Evolutionary conservation across 2,888 invertebrate species (phyloP), one percentile per base, ranked within the genome.

Genomic region (Parascotia fuliginaria): DNA sequence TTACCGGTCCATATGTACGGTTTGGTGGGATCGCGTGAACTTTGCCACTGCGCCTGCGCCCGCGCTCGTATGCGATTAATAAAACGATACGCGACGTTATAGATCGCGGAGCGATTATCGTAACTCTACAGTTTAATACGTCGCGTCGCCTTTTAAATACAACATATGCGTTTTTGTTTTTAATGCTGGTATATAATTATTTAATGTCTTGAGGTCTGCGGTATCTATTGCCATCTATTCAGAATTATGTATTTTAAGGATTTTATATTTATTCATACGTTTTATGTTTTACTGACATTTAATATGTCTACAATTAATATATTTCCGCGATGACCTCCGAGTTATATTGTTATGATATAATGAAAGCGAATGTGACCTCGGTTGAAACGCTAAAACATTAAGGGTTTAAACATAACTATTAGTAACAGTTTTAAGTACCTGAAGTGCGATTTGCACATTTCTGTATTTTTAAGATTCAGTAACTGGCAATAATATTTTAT

Each of bases 1-100:
- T 83, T 88, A 89, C 85, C 81, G 85, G 75, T 75, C 59, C 55
- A 66, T 66, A 65, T 65, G 65, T 61, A 65, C 61, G 65, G 57
- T 65, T 81, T 85, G 86, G 90, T 83, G 88, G 90, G 88, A 85
- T 79, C 79, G 81, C 83, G 81, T 88, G 89, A 90, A 90, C 89
- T 89, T 89, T 90, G 88, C 83, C 89, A 89, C 83, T 81, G 86
- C 83, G 84, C 73, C 60, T 48, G 70, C 68, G 79, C 70, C 76
- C 33, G 39, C 37, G 40, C 40, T 74, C 53, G 68, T 67, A 73
- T 52, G 70, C 81, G 84, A 86, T 85, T 87, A 86, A 88, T 87
- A 87, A 85, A 81, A 77, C 82, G 84, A 87, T 86, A 84, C 67
- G 77, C 78, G 81, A 83, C 83, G 83, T 86, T 88, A 85, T 79